Base-by-base conservation (phyloP, 2,888 invertebrate species). In the Torymus aiolomorphi region DNA sequence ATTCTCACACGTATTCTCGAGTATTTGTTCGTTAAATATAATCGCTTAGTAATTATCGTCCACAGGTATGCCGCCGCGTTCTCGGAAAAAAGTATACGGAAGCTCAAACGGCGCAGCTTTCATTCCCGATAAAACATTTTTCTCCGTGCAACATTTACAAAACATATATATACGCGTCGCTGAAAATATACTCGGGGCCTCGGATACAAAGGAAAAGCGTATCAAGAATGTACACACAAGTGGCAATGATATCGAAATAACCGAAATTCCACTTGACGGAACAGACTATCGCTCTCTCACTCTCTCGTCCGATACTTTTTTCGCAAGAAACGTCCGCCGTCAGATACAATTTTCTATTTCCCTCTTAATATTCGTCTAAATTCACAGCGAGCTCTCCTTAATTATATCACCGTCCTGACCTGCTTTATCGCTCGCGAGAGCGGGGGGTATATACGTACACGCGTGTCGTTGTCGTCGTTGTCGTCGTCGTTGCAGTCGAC, bases 401-500 rank as follows among this genome's bases (percentile, higher is more conserved):
- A 76, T 76, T 76, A 71, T 61, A 70, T 74, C 57, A 63, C 16
- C 74, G 18, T 56, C 57, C 14, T 63, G 63, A 70, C 49, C 69
- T 62, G 56, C 20, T 75, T 67, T 61, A 61, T 67, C 65, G 56
- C 67, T 59, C 20, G 31, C 70, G 20, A 73, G 49, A 71, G 52
- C 57, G 42, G 20, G n/a, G 3, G 8, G 31, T 31, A 31, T 31
- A 13, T 42, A 57, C 12, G 12, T 42, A 18, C 16, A 51, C n/a
- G 31, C 16, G 11, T 59, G 49, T 11, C 42, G 31, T 31, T 31
- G 31, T 31, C 31, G 2, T 31, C 31, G 31, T 31, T 57, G 31
- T 31, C 31, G 31, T 31, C 31, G 16, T 49, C 31, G 54, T 14
- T 13, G 57, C 13, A 31, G 31, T 31, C 31, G 31, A 31, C 31